Base-by-base conservation (phyloP, 2,797 vertebrate species). In the Microctenopoma lineatum region DNA sequence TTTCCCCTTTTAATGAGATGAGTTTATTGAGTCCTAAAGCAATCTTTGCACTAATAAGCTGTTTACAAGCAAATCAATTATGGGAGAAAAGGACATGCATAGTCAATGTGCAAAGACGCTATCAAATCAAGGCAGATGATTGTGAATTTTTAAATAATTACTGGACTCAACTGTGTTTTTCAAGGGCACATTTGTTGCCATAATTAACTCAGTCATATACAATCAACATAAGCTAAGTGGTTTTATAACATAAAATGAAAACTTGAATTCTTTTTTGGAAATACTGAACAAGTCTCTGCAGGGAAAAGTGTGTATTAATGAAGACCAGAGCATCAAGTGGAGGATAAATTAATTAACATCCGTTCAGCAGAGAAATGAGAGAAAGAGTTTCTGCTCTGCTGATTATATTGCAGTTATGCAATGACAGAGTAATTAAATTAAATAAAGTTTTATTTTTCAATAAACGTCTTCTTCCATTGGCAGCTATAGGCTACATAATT, bases 1-100 rank as follows among this genome's bases (percentile, higher is more conserved):
- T 89, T 86, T 78, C 75, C 70, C 70, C 80, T 80, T 38, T 65
- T 90, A 91, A 91, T 88, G 85, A 89, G 85, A 90, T 79, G 77
- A 77, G 80, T 86, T 89, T 88, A 88, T 91, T 63, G 77, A 89
- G 82, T 87, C 81, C 86, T 90, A 79, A 85, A 89, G 90, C 89
- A 87, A 90, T 90, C 79, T 87, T 74, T 79, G 72, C 81, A 73
- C 85, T 89, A 90, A 90, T 90, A 89, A 90, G 87, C 80, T 88
- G 88, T 89, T 89, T 89, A 88, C 85, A 87, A 90, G 86, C 80
- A 90, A 88, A 91, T 89, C 86, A 90, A 89, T 89, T 89, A 88
- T 45, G 58, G 62, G 77, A 74, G 70, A 78, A 86, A 79, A 80
- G 58, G 75, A 84, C 83, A 84, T 78, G 83, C 79, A 85, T 88